Evolutionary conservation across 1,140 invertebrate genomes (phyloP), one percentile per base, ranked within the genome.

Genomic region (Neodiprion fabricii): DNA sequence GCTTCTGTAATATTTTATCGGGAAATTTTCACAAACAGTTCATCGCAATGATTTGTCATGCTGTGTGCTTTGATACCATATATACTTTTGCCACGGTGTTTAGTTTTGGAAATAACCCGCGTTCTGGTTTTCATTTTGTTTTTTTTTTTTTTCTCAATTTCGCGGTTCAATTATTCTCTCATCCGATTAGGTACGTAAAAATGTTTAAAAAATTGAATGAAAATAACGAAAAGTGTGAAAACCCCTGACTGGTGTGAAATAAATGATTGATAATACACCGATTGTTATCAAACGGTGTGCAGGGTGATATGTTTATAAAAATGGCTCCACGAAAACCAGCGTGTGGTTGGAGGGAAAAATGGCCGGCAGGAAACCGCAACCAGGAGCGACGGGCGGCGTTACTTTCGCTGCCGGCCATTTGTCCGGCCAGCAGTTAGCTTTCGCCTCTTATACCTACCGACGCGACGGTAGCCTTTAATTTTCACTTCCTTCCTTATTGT

Each of bases 211-310:
- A 61, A 61, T 14, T 5, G 9, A 61, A 17, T 12, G n/a, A 61
- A 61, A 61, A 61, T 12, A 11, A 61, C 3, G 2, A 61, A 61
- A 61, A 61, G 53, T 61, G 53, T 61, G 53, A 61, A 61, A 8
- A 9, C 53, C 53, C 8, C 53, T 61, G 53, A 61, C 53, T 61
- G 53, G 53, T 61, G 53, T 61, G 53, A 61, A 61, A 61, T 61
- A 61, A 61, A 61, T 61, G 53, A 61, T 21, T 21, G 17, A 21
- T 21, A 21, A 21, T 53, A 65, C 40, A 28, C 40, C 50, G 81
- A 82, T 83, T 70, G 69, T 81, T 82, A 82, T 83, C 82, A 76
- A 61, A 5, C 21, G 9, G 74, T 77, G 77, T 81, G 78, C 79
- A 72, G 76, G 67, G 74, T 67, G 79, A 76, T 82, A 82, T 81